Evolutionary conservation across 1,140 invertebrate species (phyloP).

Genomic region (Calephelis virginiensis): DNA sequence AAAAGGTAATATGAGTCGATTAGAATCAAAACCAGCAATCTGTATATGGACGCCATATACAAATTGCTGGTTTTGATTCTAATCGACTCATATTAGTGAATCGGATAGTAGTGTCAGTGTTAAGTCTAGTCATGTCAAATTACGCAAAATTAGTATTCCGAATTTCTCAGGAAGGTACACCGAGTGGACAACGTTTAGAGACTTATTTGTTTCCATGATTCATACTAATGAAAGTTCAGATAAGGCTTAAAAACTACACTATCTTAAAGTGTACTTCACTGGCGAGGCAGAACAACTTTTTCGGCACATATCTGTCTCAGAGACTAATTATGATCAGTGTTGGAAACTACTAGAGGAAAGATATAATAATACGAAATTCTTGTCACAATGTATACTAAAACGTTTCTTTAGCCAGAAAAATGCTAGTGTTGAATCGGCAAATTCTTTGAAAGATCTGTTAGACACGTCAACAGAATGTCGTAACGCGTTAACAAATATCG

Average conservation of each 20-base stretch:
- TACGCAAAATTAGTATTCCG: conserved; percentile 12
- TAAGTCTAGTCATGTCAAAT: not conserved
- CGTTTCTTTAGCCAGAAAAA: conserved; percentile 30
- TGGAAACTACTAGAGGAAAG: conserved; percentile 31
- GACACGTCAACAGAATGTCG: conserved; percentile 35
- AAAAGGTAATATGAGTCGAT: too few relatives aligned
- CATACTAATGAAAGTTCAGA: conserved; percentile 20
- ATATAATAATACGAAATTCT: conserved; percentile 39
- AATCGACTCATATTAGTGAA: not conserved
- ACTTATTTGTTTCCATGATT: conserved; percentile 32
- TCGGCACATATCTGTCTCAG: conserved; percentile 29
- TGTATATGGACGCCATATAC: too few relatives aligned
- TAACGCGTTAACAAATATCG: conserved; percentile 27
- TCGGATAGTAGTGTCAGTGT: not conserved
- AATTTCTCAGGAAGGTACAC: conserved; percentile 28
- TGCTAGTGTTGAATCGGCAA: conserved; percentile 27
- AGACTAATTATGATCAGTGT: conserved; percentile 31
- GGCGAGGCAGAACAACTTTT: conserved; percentile 40
- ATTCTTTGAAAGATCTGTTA: conserved; percentile 27
- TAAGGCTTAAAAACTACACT: conserved; percentile 20
- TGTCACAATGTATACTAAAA: conserved; percentile 29
- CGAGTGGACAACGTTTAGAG: conserved; percentile 33
- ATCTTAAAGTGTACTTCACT: conserved; percentile 25
- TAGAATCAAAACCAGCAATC: too few relatives aligned
- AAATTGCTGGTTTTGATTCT: too few relatives aligned